These are phyloP conservation scores for Danio choprae DNA, from an alignment of 2,797 vertebrate species.

Conservation along the genomic window DNA sequence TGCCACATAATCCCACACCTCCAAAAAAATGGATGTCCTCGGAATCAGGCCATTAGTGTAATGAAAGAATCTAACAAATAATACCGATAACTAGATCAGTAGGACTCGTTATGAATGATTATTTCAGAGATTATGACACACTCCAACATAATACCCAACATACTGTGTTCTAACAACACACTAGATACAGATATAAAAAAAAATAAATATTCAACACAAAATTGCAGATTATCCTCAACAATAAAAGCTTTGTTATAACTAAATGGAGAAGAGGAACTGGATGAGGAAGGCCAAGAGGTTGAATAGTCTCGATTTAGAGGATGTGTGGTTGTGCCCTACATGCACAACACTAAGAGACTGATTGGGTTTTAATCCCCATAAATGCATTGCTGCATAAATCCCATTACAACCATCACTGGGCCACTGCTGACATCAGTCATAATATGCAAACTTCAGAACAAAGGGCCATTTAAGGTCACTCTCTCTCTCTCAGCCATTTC, in stretches of 20 bases:
- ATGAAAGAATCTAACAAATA: conserved; percentile 58
- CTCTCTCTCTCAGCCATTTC: not conserved
- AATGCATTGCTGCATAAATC: conserved; percentile 49
- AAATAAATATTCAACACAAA: not conserved
- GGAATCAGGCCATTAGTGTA: conserved; percentile 62
- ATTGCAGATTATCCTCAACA: not conserved
- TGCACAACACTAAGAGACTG: conserved; percentile 28
- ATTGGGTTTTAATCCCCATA: conserved; percentile 49
- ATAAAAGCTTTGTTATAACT: not conserved
- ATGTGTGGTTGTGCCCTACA: conserved; percentile 21
- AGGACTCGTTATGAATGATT: conserved; percentile 37
- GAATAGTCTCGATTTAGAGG: conserved; percentile 14
- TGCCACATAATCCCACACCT: conserved; percentile 67
- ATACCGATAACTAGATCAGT: conserved; percentile 56
- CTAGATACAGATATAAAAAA: not conserved
- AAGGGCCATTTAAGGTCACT: conserved; percentile 8
- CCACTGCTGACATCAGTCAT: conserved; percentile 41
- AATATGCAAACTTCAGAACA: conserved; percentile 27
- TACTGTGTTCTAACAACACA: not conserved
- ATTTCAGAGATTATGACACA: conserved; percentile 25
- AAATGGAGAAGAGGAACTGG: not conserved
- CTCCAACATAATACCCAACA: not conserved
- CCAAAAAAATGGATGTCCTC: conserved; percentile 45
- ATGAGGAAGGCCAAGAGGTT: not conserved
- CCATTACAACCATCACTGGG: conserved; percentile 48